Base-by-base conservation (phyloP, 2,888 invertebrate species). In the Ptychoptera contaminata region DNA sequence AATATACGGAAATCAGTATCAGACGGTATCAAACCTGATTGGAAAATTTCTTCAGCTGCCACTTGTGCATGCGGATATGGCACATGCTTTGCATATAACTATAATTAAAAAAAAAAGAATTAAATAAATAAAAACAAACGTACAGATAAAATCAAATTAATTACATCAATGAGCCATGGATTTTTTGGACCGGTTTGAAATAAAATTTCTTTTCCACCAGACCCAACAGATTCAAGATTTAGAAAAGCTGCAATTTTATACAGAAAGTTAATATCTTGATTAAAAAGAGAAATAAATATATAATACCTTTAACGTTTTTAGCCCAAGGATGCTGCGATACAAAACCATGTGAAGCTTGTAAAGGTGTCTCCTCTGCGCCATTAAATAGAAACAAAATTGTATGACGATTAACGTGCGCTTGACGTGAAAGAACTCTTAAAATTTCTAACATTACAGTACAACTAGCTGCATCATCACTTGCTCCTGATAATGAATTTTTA, bases 271-370 rank as follows among this genome's bases (percentile, higher is more conserved):
- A n/a, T n/a, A n/a, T 4, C 10, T 39, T 10, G 14, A 41, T 37
- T 14, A 37, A 37, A 41, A 38, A 15, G 11, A 44, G 10, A 16
- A 16, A 40, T 11, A 16, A 14, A 31, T 30, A 23, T 16, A 5
- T 29, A 30, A 15, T 48, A 57, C 58, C 57, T 53, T 68, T 65
- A 55, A 73, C 69, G 51, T 77, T 68, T 51, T 71, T 68, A 0
- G 84, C 80, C 90, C 88, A 90, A 53, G 68, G 74, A 67, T 94
- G 93, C 56, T 82, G 77, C 4, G 88, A 88, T 59, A 93, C 82
- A 67, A 92, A 92, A 36, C 86, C 92, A 71, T 93, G 92, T 46
- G 88, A 83, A 10, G 79, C 79, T 63, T 76, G 68, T 14, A 72
- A 49, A 23, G 76, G 71, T 44, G 75, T 76, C 59, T 82, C 82